Evolutionary conservation across 2,888 invertebrate species (phyloP), one percentile per base, ranked within the genome.

Genomic region (Lamellibrachia satsuma): DNA sequence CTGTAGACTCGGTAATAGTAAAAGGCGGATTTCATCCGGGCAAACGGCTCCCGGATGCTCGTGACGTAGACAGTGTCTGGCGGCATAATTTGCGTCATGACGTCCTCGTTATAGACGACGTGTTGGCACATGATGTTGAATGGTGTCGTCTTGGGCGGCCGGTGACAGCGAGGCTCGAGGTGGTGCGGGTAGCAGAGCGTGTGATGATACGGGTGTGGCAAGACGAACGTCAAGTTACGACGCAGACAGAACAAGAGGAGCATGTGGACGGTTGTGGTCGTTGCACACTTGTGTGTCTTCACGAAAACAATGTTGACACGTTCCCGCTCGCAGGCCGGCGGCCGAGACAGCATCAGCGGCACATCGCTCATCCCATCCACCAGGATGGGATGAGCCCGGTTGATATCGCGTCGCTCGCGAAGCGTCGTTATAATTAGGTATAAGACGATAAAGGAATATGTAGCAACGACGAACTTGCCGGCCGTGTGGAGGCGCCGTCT

Each of bases 101-200:
- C 90, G 51, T 51, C 90, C n/a, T 90, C 90, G 90, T 90, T 52
- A 11, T 52, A 52, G 3, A 51, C 15, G n/a, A 15, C 52, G 22
- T 90, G 90, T 15, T 90, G 51, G 22, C 51, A 51, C 90, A 90
- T 51, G 90, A 90, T 22, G 90, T 90, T 90, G 90, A 27, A 90
- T 22, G 52, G 90, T 1, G 8, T 60, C 1, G 22, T 8, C 60
- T 60, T 60, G 8, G 55, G 94, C 0, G 95, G 95, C 55, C 96
- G 93, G 93, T 95, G 95, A 93, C 95, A 95, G 3, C 90, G 90
- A 22, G 94, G 91, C 22, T 95, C 94, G 92, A 96, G 94, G 51
- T 94, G 93, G 92, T 94, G 96, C 0, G 96, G 96, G 96, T 96
- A 96, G 22, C 96, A 95, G 1, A 96, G 93, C 93, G 91, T 91